phyloP scores from a whole-genome alignment of 2,113 vertebrate genomes.

The Xyrauchen texanus region DNA sequence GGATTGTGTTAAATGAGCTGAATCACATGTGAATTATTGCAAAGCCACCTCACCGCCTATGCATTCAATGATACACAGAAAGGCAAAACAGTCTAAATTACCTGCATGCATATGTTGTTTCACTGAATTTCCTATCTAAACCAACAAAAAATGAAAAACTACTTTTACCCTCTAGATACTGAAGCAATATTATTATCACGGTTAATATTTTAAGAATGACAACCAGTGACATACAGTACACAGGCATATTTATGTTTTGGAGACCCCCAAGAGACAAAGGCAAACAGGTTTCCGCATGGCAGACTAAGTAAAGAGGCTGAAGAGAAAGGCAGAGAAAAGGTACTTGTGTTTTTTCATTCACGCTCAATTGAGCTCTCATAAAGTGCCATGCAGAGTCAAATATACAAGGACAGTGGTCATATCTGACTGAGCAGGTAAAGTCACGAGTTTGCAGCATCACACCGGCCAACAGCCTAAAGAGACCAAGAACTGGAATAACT shows the following conservation, averaged over 20 bases:
- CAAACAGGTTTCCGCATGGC: background rate
- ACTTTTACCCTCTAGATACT: too few relatives aligned
- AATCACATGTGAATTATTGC: background rate
- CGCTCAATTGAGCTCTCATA: slow-evolving; percentile 40
- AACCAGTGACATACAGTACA: background rate
- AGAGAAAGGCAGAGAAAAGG: slow-evolving; percentile 51
- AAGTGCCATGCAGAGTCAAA: slow-evolving; percentile 46
- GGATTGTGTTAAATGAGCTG: background rate
- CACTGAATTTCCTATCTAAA: background rate
- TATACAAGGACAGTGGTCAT: slow-evolving; percentile 45
- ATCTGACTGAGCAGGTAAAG: slow-evolving; percentile 44
- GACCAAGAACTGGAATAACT: background rate
- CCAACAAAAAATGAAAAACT: too few relatives aligned
- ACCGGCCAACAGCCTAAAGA: background rate
- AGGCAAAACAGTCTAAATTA: too few relatives aligned
- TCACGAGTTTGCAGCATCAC: background rate
- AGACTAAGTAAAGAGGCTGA: slow-evolving; percentile 24
- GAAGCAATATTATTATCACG: too few relatives aligned
- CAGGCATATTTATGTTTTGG: background rate
- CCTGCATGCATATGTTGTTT: background rate
- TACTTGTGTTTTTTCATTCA: slow-evolving; percentile 44
- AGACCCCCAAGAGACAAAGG: background rate
- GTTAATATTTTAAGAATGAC: background rate
- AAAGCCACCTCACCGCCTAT: background rate
- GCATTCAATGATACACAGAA: too few relatives aligned